Evolutionary conservation across 1,140 invertebrate genomes (phyloP).

Genomic region (Acyrthosiphon pisum): DNA sequence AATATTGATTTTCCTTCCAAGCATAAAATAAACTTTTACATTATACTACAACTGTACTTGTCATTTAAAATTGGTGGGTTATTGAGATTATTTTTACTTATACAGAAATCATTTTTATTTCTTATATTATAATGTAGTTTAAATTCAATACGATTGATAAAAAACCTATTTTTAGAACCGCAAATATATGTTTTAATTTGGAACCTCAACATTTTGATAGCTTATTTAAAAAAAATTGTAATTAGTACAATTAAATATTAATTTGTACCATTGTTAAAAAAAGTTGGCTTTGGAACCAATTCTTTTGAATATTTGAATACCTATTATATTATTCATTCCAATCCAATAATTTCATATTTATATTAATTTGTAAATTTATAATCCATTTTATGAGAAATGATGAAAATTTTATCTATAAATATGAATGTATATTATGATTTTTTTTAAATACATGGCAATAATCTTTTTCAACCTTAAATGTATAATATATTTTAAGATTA

Average conservation of each 20-base stretch:
- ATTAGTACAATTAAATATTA: not conserved
- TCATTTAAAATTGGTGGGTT: not conserved
- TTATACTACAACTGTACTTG: not conserved
- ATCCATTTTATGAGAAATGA: not conserved
- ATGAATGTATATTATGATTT: not conserved
- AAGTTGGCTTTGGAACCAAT: not conserved
- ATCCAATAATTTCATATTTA: too few relatives aligned
- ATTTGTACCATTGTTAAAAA: not conserved
- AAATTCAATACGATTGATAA: too few relatives aligned
- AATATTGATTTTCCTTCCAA: not conserved
- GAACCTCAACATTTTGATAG: too few relatives aligned
- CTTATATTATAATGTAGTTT: not conserved
- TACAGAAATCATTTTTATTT: not conserved
- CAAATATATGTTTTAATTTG: too few relatives aligned
- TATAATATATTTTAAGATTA: too few relatives aligned
- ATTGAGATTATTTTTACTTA: not conserved
- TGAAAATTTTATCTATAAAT: not conserved
- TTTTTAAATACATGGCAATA: not conserved
- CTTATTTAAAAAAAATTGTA: too few relatives aligned
- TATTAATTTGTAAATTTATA: not conserved
- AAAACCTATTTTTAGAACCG: too few relatives aligned
- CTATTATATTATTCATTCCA: too few relatives aligned
- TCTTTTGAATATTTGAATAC: too few relatives aligned
- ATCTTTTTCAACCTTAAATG: not conserved
- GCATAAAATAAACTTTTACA: not conserved